Percentiles rank a stretch among this genome's conserved stretches.
phyloP scores from a whole-genome alignment of 2,797 vertebrate species.

The Distichodus sexfasciatus region DNA sequence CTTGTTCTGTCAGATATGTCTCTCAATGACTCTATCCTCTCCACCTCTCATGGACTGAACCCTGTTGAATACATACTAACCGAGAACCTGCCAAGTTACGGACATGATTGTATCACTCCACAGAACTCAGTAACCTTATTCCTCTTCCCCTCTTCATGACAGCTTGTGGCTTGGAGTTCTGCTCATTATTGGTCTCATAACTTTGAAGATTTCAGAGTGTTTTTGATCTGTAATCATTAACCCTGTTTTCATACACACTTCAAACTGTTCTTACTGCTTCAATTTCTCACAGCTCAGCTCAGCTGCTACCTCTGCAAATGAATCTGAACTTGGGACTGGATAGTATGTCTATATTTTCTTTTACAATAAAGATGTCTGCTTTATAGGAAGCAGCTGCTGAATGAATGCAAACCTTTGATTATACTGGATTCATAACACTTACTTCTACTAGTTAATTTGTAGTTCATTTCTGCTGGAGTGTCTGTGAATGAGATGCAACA shows the following conservation, averaged over 20 bases:
- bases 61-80: conserved; percentile 68
- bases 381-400: too few relatives aligned
- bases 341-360: too few relatives aligned
- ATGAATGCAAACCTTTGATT: too few relatives aligned
- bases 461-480: too few relatives aligned
- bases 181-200: conserved; percentile 43
- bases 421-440: too few relatives aligned
- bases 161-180: conserved; percentile 48
- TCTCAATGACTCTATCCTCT: conserved; percentile 49
- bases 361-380: too few relatives aligned
- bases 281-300: conserved; percentile 43
- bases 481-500: too few relatives aligned
- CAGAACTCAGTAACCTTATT: conserved; percentile 47
- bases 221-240: conserved; percentile 71
- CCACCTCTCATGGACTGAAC: conserved; percentile 47
- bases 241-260: conserved; percentile 65
- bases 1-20: conserved; percentile 23
- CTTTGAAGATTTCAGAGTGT: conserved; percentile 40
- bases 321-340: neutral
- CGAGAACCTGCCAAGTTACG: conserved; percentile 31
- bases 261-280: conserved; percentile 59
- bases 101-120: conserved; percentile 51
- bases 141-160: conserved; percentile 20
- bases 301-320: conserved; percentile 4
- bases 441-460: too few relatives aligned